Evolutionary conservation across 2,797 vertebrate genomes (phyloP).

Genomic region (Natrix natrix): DNA sequence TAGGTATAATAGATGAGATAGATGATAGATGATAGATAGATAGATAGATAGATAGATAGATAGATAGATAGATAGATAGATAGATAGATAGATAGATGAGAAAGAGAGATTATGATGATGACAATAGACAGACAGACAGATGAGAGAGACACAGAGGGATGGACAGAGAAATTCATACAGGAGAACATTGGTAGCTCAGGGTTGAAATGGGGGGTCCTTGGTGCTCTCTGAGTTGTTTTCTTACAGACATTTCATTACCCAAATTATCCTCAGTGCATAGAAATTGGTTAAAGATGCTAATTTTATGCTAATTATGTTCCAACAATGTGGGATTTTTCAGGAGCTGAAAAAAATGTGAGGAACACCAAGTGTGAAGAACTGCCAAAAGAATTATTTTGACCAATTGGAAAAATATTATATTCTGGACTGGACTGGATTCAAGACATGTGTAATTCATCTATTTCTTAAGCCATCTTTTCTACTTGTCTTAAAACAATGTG

Average conservation of each 20-base stretch:
- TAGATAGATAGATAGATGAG: too few species aligned
- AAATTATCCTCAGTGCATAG: background rate
- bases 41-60: too few species aligned
- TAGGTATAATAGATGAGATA: too few species aligned
- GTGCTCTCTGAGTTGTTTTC: background rate
- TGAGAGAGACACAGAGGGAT: fast-evolving
- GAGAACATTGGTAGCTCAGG: background rate
- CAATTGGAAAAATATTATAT: background rate
- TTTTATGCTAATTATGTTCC: background rate
- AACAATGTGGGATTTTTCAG: background rate
- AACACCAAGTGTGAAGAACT: background rate
- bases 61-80: too few species aligned
- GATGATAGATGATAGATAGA: too few species aligned
- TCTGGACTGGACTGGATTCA: background rate
- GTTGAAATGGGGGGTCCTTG: background rate
- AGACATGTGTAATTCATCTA: background rate
- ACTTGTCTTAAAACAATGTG: background rate
- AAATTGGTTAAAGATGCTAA: background rate
- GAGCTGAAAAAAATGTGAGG: background rate
- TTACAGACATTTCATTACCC: background rate
- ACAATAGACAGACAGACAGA: background rate
- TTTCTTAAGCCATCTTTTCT: background rate
- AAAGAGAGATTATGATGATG: too few species aligned
- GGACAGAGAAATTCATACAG: background rate
- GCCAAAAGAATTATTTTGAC: background rate